Base-by-base conservation (phyloP, 2,888 invertebrate genomes). In the Acanthacorydalis orientalis region DNA sequence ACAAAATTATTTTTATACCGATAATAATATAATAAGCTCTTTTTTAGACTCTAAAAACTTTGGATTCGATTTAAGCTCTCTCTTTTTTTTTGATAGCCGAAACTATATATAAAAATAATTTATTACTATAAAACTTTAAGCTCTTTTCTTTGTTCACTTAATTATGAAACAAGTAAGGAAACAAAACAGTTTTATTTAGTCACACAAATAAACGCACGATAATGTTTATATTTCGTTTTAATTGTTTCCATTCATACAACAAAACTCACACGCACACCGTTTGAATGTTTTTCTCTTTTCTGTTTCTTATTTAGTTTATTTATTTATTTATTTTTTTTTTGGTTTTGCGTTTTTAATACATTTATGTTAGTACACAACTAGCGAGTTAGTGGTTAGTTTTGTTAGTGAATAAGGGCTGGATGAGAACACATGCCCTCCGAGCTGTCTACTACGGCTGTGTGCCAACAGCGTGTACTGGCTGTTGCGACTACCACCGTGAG, bases 391-490 rank as follows among this genome's bases (percentile, higher is more conserved):
- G 14, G 39, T 14, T 39, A 16, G 39, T 39, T 14, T 14, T 39
- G 39, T 14, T 39, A 15, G 39, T 14, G 14, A 16, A 14, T 14
- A 39, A 39, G 44, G 44, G 44, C 44, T 44, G 31, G 44, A 35
- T 31, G 35, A 11, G 34, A 35, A 44, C 44, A 35, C 44, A 44
- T 44, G 44, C 44, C 44, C 44, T 44, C 35, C 44, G 44, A 34
- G 44, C 16, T 44, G 44, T 35, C 35, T 44, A 44, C 44, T 23
- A 23, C 23, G 23, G n/a, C 41, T 31, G 31, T 41, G 41, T 31
- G 31, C 41, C 41, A 41, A 41, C 41, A 31, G 41, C 41, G 41
- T 41, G 41, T 41, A 41, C 23, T 23, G 23, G 23, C 23, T 23
- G 23, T 23, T 23, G 23, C 23, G 23, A 23, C 23, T 23, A 23